These are phyloP conservation scores for Selene dorsalis DNA, from an alignment of 2,797 vertebrate species.

Conservation along the genomic window DNA sequence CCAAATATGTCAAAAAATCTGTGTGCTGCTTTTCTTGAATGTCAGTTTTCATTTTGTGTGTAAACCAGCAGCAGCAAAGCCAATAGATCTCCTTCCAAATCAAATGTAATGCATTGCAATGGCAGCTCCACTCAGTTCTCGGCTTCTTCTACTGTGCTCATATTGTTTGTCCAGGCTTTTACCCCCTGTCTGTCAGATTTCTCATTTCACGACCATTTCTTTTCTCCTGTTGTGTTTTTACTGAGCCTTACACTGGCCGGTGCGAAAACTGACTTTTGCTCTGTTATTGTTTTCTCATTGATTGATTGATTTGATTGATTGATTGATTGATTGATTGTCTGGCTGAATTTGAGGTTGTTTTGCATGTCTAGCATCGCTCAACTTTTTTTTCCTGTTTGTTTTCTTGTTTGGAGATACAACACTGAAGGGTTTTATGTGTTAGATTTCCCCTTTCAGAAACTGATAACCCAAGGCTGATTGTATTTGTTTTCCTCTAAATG, in stretches of 20 bases:
- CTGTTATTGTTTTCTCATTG: slow-evolving; percentile 54
- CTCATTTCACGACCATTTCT: slow-evolving; percentile 54
- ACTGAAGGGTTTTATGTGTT: slow-evolving; percentile 81
- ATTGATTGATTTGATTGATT: slow-evolving; percentile 71
- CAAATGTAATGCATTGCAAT: slow-evolving; percentile 76
- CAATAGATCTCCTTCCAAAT: slow-evolving; percentile 80
- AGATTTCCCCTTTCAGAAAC: slow-evolving; percentile 63
- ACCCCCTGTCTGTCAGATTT: slow-evolving; percentile 44
- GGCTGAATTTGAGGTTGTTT: slow-evolving; percentile 74
- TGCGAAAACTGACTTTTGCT: slow-evolving; percentile 71
- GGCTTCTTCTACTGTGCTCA: slow-evolving; percentile 63
- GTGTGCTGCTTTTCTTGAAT: slow-evolving; percentile 75
- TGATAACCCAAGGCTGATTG: slow-evolving; percentile 62
- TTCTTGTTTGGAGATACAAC: slow-evolving; percentile 74
- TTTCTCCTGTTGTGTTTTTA: slow-evolving; percentile 64
- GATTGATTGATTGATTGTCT: slow-evolving; percentile 68
- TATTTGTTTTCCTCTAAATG: slow-evolving; percentile 43
- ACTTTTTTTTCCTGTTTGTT: slow-evolving; percentile 28
- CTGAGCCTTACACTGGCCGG: slow-evolving; percentile 70
- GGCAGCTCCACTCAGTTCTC: slow-evolving; percentile 79
- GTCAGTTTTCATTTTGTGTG: slow-evolving; percentile 71
- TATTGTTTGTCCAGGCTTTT: slow-evolving; percentile 55
- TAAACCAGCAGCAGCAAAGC: slow-evolving; percentile 80
- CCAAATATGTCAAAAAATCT: slow-evolving; percentile 62
- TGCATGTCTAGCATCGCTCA: slow-evolving; percentile 73